Percentiles rank a stretch among this genome's conserved stretches.
Evolutionary conservation across 2,113 vertebrate genomes (phyloP).

Genomic region (Lycocorax pyrrhopterus): DNA sequence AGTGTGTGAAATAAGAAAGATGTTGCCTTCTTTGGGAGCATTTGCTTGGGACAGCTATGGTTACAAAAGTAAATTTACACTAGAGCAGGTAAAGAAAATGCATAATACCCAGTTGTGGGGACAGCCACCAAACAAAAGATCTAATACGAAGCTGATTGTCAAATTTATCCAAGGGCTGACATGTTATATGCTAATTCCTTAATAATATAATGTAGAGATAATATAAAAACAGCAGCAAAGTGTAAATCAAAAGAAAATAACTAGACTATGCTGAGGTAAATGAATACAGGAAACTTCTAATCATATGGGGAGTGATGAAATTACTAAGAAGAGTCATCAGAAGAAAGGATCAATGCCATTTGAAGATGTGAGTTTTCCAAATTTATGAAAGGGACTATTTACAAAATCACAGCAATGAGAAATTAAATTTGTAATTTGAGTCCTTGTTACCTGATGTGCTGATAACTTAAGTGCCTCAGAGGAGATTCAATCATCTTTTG

Average conservation of each 20-base stretch:
- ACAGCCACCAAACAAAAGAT: background rate
- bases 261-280: background rate
- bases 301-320: background rate
- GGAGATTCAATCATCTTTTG: background rate
- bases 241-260: background rate
- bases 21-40: background rate
- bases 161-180: background rate
- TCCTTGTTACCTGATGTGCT: background rate
- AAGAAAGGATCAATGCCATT: background rate
- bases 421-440: background rate
- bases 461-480: background rate
- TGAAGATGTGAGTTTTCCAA: background rate
- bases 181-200: background rate
- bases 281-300: background rate
- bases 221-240: background rate
- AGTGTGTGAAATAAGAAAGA: background rate
- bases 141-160: background rate
- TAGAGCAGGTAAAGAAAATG: background rate
- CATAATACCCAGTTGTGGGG: accelerated
- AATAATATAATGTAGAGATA: background rate
- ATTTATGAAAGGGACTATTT: background rate
- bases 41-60: background rate
- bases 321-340: background rate
- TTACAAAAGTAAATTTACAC: background rate
- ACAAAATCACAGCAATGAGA: background rate